Evolutionary conservation across 2,888 invertebrate genomes (phyloP).

Genomic region (Ectemnius lituratus): DNA sequence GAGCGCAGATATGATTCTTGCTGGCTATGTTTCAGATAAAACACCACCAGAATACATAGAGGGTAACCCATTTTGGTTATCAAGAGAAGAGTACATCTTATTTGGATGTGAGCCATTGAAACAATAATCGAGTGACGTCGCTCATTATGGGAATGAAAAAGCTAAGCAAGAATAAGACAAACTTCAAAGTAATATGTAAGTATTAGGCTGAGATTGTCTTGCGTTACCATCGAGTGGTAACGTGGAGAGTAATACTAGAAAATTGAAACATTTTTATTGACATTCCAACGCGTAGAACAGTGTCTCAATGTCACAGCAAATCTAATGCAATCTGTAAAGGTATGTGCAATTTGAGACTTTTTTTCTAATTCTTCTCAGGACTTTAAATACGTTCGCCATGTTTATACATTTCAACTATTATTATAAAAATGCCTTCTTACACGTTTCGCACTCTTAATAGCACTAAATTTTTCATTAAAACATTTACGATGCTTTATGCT

Average conservation of each 20-base stretch:
- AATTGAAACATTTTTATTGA: constrained; percentile 17
- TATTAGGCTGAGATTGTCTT: constrained; percentile 70
- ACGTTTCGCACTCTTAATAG: constrained; percentile 22
- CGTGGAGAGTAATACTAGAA: constrained; percentile 30
- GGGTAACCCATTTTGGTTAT: constrained; percentile 77
- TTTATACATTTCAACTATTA: constrained; percentile 25
- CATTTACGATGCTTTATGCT: too few relatives aligned
- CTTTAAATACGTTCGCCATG: constrained; percentile 15
- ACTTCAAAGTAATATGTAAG: constrained; percentile 66
- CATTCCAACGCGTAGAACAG: constrained; percentile 11
- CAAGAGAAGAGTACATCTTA: constrained; percentile 77
- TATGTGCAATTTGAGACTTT: background rate
- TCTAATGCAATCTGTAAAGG: too few relatives aligned
- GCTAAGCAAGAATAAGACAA: constrained; percentile 37
- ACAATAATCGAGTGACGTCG: constrained; percentile 54
- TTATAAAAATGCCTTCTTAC: constrained; percentile 33
- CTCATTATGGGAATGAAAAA: constrained; percentile 34
- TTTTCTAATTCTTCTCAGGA: background rate
- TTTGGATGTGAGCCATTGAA: constrained; percentile 76
- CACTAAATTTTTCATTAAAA: constrained; percentile 32
- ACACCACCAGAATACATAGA: constrained; percentile 74
- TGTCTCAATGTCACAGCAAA: too few relatives aligned
- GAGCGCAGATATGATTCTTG: background rate
- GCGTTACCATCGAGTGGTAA: constrained; percentile 28
- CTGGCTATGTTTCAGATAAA: constrained; percentile 67